Percentiles rank a stretch among this genome's conserved stretches.
Evolutionary conservation across 2,888 invertebrate species (phyloP).

Genomic region (Lasius fuliginosus): DNA sequence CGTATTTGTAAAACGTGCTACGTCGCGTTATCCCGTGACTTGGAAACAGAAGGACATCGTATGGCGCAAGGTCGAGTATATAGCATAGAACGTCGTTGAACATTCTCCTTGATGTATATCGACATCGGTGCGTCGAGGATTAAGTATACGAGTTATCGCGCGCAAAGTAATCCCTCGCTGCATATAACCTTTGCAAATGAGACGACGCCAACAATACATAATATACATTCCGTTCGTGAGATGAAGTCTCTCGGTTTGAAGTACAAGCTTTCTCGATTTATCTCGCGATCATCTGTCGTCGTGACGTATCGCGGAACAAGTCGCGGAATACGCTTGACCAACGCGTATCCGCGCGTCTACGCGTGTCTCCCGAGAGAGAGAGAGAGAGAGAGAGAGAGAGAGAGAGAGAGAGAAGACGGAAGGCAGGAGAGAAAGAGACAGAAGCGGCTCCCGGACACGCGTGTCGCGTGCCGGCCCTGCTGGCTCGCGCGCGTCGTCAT

Average conservation of each 20-base stretch:
- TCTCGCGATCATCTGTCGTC: background rate
- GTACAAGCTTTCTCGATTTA: background rate
- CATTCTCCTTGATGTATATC: constrained; percentile 6
- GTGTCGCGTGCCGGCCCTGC: constrained; percentile 77
- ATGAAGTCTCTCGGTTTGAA: background rate
- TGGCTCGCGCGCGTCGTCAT: constrained; percentile 75
- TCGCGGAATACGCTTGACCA: background rate
- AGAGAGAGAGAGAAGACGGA: background rate
- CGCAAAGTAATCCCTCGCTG: background rate
- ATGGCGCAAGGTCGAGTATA: background rate
- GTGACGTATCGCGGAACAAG: background rate
- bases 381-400: too few relatives aligned
- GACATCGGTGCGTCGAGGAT: background rate
- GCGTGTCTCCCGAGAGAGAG: too few relatives aligned
- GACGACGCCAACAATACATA: background rate
- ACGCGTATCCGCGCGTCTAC: background rate
- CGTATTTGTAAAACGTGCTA: background rate
- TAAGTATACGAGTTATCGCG: background rate
- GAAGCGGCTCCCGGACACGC: constrained; percentile 57
- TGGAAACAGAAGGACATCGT: background rate
- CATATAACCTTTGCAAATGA: background rate
- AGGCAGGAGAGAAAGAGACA: too few relatives aligned
- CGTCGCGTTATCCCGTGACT: constrained; percentile 4
- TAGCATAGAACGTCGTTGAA: background rate
- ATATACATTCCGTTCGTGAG: background rate